Evolutionary conservation across 1,140 invertebrate species (phyloP).

Genomic region (Plectus sambesii): DNA sequence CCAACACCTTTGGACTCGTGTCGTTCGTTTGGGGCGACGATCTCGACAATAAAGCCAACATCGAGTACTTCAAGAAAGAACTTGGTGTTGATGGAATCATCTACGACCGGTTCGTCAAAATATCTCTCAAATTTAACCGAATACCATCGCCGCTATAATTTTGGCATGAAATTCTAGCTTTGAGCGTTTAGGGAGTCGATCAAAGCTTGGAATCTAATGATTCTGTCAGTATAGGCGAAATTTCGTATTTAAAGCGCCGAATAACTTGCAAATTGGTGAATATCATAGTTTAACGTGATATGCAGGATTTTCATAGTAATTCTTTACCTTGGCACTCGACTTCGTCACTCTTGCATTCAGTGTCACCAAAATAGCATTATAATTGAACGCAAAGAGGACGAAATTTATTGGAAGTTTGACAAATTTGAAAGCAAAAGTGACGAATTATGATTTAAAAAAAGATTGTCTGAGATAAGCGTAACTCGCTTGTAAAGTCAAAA

Average conservation of each 20-base stretch:
- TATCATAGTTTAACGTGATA: too few species aligned
- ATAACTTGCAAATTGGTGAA: too few species aligned
- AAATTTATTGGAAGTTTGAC: conserved; percentile 5
- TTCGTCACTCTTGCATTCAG: conserved; percentile 1
- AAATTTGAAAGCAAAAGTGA: conserved; percentile 3
- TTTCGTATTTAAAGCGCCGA: too few species aligned
- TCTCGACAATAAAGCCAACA: conserved; percentile 32
- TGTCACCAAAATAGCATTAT: background rate
- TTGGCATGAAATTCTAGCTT: background rate
- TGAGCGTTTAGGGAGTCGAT: conserved; percentile 1
- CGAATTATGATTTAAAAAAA: background rate
- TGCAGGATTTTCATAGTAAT: too few species aligned
- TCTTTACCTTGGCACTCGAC: background rate
- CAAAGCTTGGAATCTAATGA: background rate
- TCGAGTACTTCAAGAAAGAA: conserved; percentile 43
- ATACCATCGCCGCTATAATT: conserved; percentile 2
- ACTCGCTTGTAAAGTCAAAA: background rate
- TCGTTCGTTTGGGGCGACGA: conserved; percentile 45
- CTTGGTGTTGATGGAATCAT: conserved; percentile 42
- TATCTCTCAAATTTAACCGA: background rate
- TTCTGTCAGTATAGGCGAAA: too few species aligned
- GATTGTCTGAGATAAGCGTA: background rate
- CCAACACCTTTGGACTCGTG: conserved; percentile 38
- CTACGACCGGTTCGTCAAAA: conserved; percentile 31
- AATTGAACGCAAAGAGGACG: background rate